A percentile compares a stretch with the other conserved stretches of the same genome.
Evolutionary conservation across 2,797 vertebrate genomes (phyloP).

Genomic region (Melanotaenia boesemani): DNA sequence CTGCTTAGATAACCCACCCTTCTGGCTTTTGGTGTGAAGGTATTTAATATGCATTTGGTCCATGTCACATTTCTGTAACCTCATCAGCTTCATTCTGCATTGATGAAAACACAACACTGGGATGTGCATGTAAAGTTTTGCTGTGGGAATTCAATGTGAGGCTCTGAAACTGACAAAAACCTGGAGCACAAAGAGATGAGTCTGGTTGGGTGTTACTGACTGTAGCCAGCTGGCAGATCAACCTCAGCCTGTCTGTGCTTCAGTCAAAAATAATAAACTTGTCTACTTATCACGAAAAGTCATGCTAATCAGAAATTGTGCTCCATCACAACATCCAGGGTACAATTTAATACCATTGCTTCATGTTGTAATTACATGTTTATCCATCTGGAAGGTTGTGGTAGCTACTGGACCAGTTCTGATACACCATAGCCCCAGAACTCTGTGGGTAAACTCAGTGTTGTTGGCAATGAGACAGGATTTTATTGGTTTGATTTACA

Average conservation of each 20-base stretch:
- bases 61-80: background rate
- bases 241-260: slow-evolving; percentile 8
- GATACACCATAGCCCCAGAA: background rate
- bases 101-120: background rate
- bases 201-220: no score
- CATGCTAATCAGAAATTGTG: background rate
- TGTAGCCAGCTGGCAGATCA: no score
- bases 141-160: no score
- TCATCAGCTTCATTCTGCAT: background rate
- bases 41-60: background rate
- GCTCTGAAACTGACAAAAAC: no score
- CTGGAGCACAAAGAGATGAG: no score
- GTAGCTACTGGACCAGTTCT: background rate
- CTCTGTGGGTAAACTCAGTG: background rate
- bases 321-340: background rate
- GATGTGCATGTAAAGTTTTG: background rate
- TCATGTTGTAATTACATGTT: background rate
- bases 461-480: background rate
- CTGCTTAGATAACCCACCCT: background rate
- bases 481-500: background rate
- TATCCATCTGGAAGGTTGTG: background rate
- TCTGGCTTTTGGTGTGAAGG: background rate
- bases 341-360: background rate
- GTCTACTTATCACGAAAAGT: background rate
- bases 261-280: background rate